Percentiles rank a stretch among this genome's conserved stretches.
phyloP scores from a whole-genome alignment of 2,888 invertebrate genomes.

The Pycnomerus fuliginosus region DNA sequence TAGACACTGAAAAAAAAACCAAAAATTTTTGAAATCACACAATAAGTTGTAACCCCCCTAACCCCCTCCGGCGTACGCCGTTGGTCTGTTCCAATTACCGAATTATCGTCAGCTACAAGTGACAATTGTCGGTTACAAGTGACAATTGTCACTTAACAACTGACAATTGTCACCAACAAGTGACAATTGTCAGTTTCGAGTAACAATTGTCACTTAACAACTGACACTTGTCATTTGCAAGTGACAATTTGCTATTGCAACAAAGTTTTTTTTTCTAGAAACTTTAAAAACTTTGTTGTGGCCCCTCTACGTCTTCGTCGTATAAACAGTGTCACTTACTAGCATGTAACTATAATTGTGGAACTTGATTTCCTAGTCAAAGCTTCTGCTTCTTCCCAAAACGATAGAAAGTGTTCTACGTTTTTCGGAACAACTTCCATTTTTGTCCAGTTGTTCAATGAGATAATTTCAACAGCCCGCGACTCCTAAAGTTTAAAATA shows the following conservation, averaged over 20 bases:
- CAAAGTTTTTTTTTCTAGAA: no score
- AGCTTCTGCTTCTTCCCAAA: slow-evolving; percentile 47
- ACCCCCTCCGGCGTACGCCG: no score
- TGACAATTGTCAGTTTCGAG: no score
- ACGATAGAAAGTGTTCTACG: slow-evolving; percentile 40
- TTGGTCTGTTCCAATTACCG: background rate
- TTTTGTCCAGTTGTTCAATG: slow-evolving; percentile 44
- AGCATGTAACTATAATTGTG: slow-evolving; percentile 50
- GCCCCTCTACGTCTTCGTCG: background rate
- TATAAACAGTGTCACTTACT: slow-evolving; percentile 40
- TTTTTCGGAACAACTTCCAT: slow-evolving; percentile 34
- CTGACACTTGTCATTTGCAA: no score
- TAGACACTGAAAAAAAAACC: no score
- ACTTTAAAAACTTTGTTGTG: no score
- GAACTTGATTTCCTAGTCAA: slow-evolving; percentile 43
- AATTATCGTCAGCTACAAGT: background rate
- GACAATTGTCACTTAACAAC: no score
- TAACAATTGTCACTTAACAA: no score
- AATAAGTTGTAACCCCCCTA: background rate
- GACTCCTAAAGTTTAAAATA: background rate
- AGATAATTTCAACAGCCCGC: slow-evolving; percentile 30
- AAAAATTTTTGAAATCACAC: background rate
- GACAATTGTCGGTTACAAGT: no score
- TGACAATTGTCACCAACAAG: no score
- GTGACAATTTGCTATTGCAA: no score